Evolutionary conservation across 2,113 vertebrate genomes (phyloP).

Genomic region (Ameiurus melas): DNA sequence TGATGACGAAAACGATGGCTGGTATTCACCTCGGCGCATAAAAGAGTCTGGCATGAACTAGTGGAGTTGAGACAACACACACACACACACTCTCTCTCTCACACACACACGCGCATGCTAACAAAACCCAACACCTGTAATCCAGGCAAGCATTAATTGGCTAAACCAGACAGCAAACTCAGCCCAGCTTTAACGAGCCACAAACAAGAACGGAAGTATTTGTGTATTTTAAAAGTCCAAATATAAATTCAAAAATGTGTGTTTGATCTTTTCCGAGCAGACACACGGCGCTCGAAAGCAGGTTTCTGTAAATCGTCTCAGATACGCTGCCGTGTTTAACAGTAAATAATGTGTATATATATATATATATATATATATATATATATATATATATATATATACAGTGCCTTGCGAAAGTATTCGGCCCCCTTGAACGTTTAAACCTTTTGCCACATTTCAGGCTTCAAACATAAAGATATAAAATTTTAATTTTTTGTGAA

Average conservation of each 20-base stretch:
- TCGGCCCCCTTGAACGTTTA: no score
- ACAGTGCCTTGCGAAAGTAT: no score
- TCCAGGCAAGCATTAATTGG: conserved; percentile 16
- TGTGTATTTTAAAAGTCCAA: not conserved
- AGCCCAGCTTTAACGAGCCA: no score
- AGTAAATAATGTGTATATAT: no score
- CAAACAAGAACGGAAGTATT: not conserved
- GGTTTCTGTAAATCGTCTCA: not conserved
- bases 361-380: no score
- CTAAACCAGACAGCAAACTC: not conserved
- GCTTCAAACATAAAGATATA: no score
- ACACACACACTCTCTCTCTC: not conserved
- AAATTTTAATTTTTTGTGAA: no score
- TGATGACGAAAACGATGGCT: conserved; percentile 37
- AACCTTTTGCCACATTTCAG: no score
- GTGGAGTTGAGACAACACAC: conserved; percentile 9
- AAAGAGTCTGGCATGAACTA: conserved; percentile 38
- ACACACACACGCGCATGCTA: conserved; percentile 4
- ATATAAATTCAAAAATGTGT: not conserved
- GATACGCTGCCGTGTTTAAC: no score
- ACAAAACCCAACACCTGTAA: conserved; percentile 60
- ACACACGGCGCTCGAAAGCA: not conserved
- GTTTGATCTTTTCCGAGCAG: not conserved
- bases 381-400: no score
- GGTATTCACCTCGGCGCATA: conserved; percentile 40